Base-by-base conservation (phyloP, 2,113 vertebrate genomes). In the Uria lomvia region DNA sequence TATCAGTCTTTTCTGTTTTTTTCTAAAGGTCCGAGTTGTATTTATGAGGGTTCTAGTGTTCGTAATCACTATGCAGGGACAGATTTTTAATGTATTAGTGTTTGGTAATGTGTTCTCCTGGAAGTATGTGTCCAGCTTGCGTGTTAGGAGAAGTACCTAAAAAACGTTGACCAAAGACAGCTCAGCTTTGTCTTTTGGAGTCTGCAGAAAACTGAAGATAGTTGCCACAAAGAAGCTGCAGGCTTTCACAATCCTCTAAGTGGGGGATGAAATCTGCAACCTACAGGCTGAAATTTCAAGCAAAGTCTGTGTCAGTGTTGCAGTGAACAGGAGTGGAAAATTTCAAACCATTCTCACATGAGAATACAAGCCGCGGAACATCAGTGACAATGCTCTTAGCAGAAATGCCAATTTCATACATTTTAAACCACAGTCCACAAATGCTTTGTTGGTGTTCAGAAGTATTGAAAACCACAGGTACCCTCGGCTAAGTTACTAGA, bases 171-270 rank as follows among this genome's bases (percentile, higher is more conserved):
- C 36, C 29, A 20, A 67, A 71, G 29, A 34, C 55, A 94, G 68
- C 60, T 89, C 47, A 45, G 34, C 34, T 62, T 87, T 81, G 66
- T 83, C n/a, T 65, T 71, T 60, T 65, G 70, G 20, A 87, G 40
- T 45, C 47, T 89, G 66, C 40, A 85, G 80, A 72, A 81, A 92
- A 76, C 19, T 38, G 16, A 85, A 88, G 45, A 73, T 34, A 8
- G 15, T 80, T 91, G 26, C 55, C 55, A 15, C 4, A 0, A 84
- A 74, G 58, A 86, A 77, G 47, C 75, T 49, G 15, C 14, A 87
- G 56, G n/a, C 36, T 96, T 97, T 88, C 81, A 85, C 84, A 97
- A 68, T 90, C 36, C 27, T 86, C 40, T 93, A 72, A 72, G 81
- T 11, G 20, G 66, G 27, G 53, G 17, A 52, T 72, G 67, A 88